Conservation (phyloP, 2,888 invertebrate species). For the Meliscaeva auricollis region DNA sequence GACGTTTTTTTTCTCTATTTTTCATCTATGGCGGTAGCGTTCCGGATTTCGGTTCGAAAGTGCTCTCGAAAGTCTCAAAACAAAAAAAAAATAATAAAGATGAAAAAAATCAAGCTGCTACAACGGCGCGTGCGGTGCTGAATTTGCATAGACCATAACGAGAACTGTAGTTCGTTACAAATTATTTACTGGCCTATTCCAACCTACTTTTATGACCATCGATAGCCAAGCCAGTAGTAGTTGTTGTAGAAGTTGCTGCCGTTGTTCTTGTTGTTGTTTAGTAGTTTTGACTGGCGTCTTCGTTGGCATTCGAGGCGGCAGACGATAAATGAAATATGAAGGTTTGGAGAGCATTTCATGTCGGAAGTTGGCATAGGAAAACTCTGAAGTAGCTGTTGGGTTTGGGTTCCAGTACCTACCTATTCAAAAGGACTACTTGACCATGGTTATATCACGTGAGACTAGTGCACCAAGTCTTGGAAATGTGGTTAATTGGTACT, state of each 20-base stretch:
- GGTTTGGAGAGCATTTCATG: constrained; percentile 72
- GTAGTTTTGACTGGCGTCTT: constrained; percentile 32
- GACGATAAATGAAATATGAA: constrained; percentile 74
- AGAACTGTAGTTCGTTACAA: constrained; percentile 58
- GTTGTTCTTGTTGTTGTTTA: constrained; percentile 24
- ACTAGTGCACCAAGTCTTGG: constrained; percentile 22
- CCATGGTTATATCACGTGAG: constrained; percentile 35
- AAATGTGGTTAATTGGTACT: constrained; percentile 71
- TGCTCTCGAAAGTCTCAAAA: constrained; percentile 61
- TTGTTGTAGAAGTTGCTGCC: constrained; percentile 20
- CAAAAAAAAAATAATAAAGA: constrained; percentile 18
- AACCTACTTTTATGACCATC: constrained; percentile 44
- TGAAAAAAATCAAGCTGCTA: constrained; percentile 25
- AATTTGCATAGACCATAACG: constrained; percentile 70
- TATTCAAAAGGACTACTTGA: constrained; percentile 47
- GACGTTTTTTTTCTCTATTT: constrained; percentile 22
- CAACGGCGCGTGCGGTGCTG: constrained; percentile 68
- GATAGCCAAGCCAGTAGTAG: constrained; percentile 26
- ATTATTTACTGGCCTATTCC: constrained; percentile 48
- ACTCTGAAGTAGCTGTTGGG: constrained; percentile 59
- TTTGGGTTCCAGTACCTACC: constrained; percentile 28
- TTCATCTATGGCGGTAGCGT: constrained; percentile 34
- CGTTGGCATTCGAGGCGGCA: constrained; percentile 45
- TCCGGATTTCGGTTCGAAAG: constrained; percentile 66
- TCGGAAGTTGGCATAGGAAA: constrained; percentile 65